Conservation (phyloP, 2,797 vertebrate species). For the Siniperca obscura region DNA sequence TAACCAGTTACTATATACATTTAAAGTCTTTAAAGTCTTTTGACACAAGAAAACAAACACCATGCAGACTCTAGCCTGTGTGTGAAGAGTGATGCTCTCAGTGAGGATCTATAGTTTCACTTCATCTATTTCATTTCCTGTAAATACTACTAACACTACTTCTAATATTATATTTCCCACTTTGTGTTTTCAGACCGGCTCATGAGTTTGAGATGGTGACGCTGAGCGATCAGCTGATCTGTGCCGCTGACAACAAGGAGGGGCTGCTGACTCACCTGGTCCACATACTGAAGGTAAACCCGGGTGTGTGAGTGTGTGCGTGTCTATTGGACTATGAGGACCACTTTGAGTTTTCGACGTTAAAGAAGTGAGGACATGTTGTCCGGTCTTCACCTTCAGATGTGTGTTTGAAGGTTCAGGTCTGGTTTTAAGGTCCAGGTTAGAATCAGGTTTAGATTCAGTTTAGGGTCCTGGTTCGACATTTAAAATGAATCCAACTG, state of each 20-base stretch:
- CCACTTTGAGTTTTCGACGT: background rate
- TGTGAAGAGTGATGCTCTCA: no score
- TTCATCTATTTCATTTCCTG: background rate
- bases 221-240: slow-evolving; percentile 72
- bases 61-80: no score
- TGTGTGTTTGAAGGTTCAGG: background rate
- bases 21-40: no score
- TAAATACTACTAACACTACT: background rate
- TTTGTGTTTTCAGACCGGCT: slow-evolving; percentile 52
- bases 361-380: background rate
- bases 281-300: slow-evolving; percentile 83
- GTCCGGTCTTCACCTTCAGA: background rate
- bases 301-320: background rate
- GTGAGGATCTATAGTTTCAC: no score
- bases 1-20: no score
- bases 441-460: no score
- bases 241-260: slow-evolving; percentile 67
- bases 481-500: no score
- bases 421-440: no score
- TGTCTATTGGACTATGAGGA: background rate
- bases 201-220: slow-evolving; percentile 82
- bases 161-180: background rate
- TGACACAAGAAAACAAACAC: no score
- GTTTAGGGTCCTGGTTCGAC: no score
- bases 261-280: slow-evolving; percentile 70